Evolutionary conservation across 2,113 vertebrate genomes (phyloP).

Genomic region (Takifugu bimaculatus): DNA sequence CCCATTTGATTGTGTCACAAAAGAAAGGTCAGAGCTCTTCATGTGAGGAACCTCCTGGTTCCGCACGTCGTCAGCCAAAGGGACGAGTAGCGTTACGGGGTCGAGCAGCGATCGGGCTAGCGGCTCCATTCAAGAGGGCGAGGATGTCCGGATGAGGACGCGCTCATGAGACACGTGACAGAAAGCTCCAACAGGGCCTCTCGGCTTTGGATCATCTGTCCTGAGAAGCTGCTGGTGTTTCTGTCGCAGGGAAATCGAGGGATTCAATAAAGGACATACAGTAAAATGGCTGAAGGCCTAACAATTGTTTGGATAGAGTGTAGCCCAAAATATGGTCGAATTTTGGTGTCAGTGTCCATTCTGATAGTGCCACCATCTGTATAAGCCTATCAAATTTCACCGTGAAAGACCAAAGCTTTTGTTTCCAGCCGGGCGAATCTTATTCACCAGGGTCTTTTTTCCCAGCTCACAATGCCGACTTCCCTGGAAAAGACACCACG

Average conservation of each 20-base stretch:
- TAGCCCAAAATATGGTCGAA: slow-evolving; percentile 29
- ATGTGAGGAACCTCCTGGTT: slow-evolving; percentile 61
- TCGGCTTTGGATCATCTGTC: slow-evolving; percentile 6
- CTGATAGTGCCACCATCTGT: slow-evolving; percentile 40
- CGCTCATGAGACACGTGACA: slow-evolving; percentile 24
- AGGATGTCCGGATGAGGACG: slow-evolving; percentile 28
- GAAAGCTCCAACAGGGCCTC: slow-evolving; percentile 6
- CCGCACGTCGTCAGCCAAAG: slow-evolving; percentile 45
- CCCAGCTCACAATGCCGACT: slow-evolving; percentile 39
- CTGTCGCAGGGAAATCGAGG: slow-evolving; percentile 8
- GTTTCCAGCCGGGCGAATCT: slow-evolving; percentile 33
- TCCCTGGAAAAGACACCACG: slow-evolving; percentile 30
- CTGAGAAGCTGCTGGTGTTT: slow-evolving; percentile 4
- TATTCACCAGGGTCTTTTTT: slow-evolving; percentile 44
- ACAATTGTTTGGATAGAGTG: slow-evolving; percentile 27
- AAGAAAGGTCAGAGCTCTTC: slow-evolving; percentile 73
- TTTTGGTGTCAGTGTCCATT: slow-evolving; percentile 32
- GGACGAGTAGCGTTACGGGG: slow-evolving; percentile 33
- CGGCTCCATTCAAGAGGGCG: slow-evolving; percentile 58
- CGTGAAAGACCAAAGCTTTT: slow-evolving; percentile 39
- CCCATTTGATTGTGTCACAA: slow-evolving; percentile 74
- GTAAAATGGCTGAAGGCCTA: background rate
- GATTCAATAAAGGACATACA: slow-evolving; percentile 23
- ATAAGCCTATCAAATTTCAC: slow-evolving; percentile 61
- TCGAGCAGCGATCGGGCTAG: slow-evolving; percentile 40